Evolutionary conservation across 2,797 vertebrate genomes (phyloP).

Genomic region (Prionace glauca): DNA sequence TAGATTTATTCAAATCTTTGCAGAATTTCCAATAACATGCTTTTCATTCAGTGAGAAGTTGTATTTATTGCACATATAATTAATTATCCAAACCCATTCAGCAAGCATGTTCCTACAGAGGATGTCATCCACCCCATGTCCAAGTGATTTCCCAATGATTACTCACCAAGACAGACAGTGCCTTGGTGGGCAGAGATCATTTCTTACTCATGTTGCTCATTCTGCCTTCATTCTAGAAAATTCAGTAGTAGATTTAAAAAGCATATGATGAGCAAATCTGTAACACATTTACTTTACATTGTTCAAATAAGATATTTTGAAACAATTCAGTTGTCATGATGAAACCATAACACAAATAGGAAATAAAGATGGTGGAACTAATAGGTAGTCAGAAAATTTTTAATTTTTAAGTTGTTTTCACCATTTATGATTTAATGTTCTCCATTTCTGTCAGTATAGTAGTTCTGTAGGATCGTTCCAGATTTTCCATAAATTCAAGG

Average conservation of each 20-base stretch:
- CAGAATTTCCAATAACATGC: neutral
- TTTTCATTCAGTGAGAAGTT: neutral
- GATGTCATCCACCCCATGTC: conserved; percentile 82
- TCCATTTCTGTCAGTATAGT: conserved; percentile 77
- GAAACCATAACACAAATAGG: neutral
- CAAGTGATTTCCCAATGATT: conserved; percentile 86
- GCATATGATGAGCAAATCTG: conserved; percentile 56
- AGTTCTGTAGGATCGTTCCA: conserved; percentile 72
- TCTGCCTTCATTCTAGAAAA: conserved; percentile 93
- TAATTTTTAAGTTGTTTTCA: neutral
- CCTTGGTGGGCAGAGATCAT: conserved; percentile 86
- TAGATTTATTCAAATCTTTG: neutral
- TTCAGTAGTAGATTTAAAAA: conserved; percentile 83
- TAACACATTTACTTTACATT: neutral
- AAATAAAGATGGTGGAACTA: neutral
- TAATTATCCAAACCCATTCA: neutral
- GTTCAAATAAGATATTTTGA: neutral
- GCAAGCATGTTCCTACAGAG: conserved; percentile 92
- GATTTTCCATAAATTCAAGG: conserved; percentile 76
- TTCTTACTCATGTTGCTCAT: conserved; percentile 82
- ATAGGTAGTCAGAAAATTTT: neutral
- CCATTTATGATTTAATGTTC: conserved; percentile 49
- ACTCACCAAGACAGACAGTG: conserved; percentile 87
- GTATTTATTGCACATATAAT: neutral
- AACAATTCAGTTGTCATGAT: neutral